Percentiles rank a stretch among this genome's conserved stretches.
Evolutionary conservation across 2,113 vertebrate species (phyloP).

Genomic region (Daubentonia madagascariensis): DNA sequence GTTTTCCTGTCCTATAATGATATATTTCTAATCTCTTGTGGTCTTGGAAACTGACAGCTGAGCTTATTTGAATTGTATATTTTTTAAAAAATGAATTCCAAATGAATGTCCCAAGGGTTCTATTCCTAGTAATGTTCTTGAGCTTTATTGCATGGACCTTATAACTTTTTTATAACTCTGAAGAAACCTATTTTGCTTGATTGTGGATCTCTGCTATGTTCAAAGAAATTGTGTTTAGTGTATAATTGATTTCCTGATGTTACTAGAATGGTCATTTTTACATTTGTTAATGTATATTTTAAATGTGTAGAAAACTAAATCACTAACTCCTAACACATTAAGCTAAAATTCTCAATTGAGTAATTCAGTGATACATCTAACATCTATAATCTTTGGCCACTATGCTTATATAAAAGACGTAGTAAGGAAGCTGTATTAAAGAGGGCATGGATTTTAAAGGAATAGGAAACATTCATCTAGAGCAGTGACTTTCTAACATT

Average conservation of each 20-base stretch:
- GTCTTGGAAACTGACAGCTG: constrained; percentile 26
- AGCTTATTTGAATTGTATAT: constrained; percentile 44
- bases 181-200: constrained; percentile 22
- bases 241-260: constrained; percentile 8
- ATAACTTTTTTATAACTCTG: background rate
- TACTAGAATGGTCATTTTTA: background rate
- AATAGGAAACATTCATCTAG: background rate
- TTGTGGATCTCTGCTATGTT: background rate
- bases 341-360: background rate
- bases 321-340: background rate
- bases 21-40: constrained; percentile 15
- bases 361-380: background rate
- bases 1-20: background rate
- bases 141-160: background rate
- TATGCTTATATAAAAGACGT: background rate
- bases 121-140: background rate
- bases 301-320: constrained; percentile 17
- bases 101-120: constrained; percentile 4
- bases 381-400: background rate
- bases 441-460: background rate
- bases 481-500: constrained; percentile 10
- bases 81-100: constrained; percentile 50
- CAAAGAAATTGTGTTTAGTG: background rate
- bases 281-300: background rate
- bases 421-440: background rate